Evolutionary conservation across 2,797 vertebrate species (phyloP), one percentile per base, ranked within the genome.

Genomic region (Poeciliopsis infans): DNA sequence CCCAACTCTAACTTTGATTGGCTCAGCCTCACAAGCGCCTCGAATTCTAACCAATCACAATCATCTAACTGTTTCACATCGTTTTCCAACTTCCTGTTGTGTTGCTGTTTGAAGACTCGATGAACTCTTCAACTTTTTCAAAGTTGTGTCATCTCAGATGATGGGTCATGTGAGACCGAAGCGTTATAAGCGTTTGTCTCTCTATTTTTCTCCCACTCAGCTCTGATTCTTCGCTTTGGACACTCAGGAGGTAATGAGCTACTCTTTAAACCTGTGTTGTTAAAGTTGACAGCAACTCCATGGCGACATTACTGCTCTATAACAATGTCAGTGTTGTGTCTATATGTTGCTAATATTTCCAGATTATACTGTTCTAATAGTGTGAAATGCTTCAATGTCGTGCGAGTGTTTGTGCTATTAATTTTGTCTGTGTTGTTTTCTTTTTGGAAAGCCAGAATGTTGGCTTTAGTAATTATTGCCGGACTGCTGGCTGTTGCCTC

Each of bases 101-200:
- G 49, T 45, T 70, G 41, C 1, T 28, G n/a, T 69, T 88, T 84
- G 74, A 81, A 85, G 76, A 55, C 16, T 53, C 36, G 39, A 13
- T 46, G 57, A 47, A 57, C 28, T 28, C 4, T 45, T 4, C 3
- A 28, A 23, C 33, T 39, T 76, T 78, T 36, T 28, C 23, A 16
- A 70, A 8, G 66, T 55, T 66, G 78, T 85, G 79, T 89, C 80
- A 53, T 86, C 75, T 0, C 84, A 85, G 45, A 84, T 77, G 25
- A 86, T 74, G 12, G 47, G 89, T 94, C 93, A 94, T 85, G 91
- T 94, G 94, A 95, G 88, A 64, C 39, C 75, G 72, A 83, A 76
- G 77, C 0, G 68, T 53, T 70, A 74, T 69, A 83, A 69, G 59
- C 47, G 43, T 81, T 75, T 83, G 72, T 82, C 61, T 55, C 39